Base-by-base conservation (phyloP, 2,113 vertebrate genomes). In the Tyrannus savana region DNA sequence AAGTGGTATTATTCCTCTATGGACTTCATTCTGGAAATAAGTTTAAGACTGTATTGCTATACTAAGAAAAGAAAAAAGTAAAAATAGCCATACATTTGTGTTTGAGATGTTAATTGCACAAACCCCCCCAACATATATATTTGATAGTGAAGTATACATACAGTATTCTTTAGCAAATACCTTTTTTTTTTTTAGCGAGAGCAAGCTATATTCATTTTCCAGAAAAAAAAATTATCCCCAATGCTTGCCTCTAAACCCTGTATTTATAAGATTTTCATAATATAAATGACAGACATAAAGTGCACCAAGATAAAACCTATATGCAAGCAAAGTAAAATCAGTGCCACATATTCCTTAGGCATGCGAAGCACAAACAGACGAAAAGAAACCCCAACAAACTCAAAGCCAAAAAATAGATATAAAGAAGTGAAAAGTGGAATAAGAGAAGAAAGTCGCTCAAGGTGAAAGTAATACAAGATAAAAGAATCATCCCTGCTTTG, bases 401-500 rank as follows among this genome's bases (percentile, higher is more conserved):
- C 27, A 76, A 69, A 35, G 13, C 4, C n/a, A 39, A 23, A 56
- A 87, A 74, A 37, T 3, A 80, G n/a, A 87, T 39, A 31, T 31
- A 80, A 90, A 88, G 30, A 89, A 71, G 7, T 35, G 13, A 76
- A 66, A 93, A 66, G 28, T 22, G 6, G 39, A 86, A 12, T 83
- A 90, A 58, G 28, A 86, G 41, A 80, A 83, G 2, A 91, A 95
- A 69, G 35, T 87, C 14, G 30, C 76, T 90, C 55, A 83, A 92
- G 63, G 88, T 92, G n/a, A 83, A 93, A 69, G 31, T 27, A 93
- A 90, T 4, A 22, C 5, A 67, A 75, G 86, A 92, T 92, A 84
- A 93, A 96, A 90, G 83, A 90, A 77, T 31, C 2, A 42, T 25
- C 71, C 59, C 27, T 44, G 33, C 89, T 95, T 96, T 95, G 86